phyloP scores from a whole-genome alignment of 1,140 invertebrate species.

The Trichomalopsis sarcophagae region DNA sequence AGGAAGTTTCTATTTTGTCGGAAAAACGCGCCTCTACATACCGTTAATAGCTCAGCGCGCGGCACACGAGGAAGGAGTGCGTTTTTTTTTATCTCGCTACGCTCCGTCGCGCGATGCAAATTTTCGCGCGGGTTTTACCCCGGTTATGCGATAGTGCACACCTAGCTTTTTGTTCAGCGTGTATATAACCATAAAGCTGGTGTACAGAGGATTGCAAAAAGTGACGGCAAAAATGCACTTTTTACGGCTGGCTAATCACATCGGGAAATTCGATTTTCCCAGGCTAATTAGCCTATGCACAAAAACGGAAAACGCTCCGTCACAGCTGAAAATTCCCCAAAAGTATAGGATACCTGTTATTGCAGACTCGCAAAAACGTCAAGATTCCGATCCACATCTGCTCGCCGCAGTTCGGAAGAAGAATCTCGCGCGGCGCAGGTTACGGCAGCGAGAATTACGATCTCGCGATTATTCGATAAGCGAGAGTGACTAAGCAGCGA shows the following conservation, averaged over 20 bases:
- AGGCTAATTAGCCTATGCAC: no score
- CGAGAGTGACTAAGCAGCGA: slow-evolving; percentile 12
- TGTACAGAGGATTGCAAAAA: no score
- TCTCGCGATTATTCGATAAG: slow-evolving; percentile 37
- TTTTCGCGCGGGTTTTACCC: slow-evolving; percentile 11
- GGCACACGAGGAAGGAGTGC: not conserved
- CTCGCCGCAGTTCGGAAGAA: not conserved
- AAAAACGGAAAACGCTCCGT: no score
- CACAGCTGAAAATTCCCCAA: no score
- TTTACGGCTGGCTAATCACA: no score
- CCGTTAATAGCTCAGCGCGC: not conserved
- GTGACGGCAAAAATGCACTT: no score
- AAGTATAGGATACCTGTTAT: no score
- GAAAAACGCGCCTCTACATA: not conserved
- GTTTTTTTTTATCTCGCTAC: not conserved
- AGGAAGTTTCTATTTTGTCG: slow-evolving; percentile 14
- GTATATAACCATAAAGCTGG: no score
- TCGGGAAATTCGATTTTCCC: no score
- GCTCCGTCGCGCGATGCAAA: not conserved
- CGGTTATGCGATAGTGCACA: not conserved
- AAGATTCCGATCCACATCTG: not conserved
- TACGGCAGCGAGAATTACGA: slow-evolving; percentile 51
- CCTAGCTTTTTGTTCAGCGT: no score
- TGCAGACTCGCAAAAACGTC: no score
- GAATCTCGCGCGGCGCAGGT: not conserved